phyloP scores from a whole-genome alignment of 2,888 invertebrate species.

The Aelia acuminata region DNA sequence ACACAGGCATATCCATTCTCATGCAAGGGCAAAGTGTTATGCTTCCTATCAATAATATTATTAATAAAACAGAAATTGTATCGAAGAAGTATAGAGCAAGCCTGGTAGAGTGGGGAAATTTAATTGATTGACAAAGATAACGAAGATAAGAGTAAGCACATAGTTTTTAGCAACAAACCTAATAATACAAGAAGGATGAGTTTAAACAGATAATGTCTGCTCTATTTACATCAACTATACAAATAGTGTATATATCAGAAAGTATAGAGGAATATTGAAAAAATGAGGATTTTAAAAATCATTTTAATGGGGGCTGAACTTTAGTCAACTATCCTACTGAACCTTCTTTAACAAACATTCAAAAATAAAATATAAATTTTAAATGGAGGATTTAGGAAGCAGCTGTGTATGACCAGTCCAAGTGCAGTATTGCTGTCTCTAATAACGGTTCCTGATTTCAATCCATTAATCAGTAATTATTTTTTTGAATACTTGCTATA shows the following conservation, averaged over 20 bases:
- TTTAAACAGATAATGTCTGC: neutral
- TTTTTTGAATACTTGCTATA: no score
- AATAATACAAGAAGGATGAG: neutral
- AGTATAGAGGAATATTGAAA: neutral
- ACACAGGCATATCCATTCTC: conserved; percentile 25
- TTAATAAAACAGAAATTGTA: neutral
- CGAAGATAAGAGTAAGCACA: neutral
- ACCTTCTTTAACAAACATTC: no score
- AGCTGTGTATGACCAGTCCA: no score
- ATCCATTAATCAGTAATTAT: no score
- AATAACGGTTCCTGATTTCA: no score
- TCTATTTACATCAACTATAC: neutral
- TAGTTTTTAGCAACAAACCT: neutral
- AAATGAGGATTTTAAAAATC: no score
- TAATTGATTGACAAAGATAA: neutral
- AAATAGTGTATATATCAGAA: neutral
- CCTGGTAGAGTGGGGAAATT: neutral
- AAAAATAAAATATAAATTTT: no score
- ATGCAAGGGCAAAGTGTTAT: conserved; percentile 18
- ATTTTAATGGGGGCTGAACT: no score
- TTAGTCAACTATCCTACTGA: no score
- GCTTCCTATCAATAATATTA: neutral
- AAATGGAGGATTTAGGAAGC: no score
- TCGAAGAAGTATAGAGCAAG: neutral
- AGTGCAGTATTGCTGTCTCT: no score